phyloP scores from a whole-genome alignment of 1,140 invertebrate genomes.

The Drosophila guanche region DNA sequence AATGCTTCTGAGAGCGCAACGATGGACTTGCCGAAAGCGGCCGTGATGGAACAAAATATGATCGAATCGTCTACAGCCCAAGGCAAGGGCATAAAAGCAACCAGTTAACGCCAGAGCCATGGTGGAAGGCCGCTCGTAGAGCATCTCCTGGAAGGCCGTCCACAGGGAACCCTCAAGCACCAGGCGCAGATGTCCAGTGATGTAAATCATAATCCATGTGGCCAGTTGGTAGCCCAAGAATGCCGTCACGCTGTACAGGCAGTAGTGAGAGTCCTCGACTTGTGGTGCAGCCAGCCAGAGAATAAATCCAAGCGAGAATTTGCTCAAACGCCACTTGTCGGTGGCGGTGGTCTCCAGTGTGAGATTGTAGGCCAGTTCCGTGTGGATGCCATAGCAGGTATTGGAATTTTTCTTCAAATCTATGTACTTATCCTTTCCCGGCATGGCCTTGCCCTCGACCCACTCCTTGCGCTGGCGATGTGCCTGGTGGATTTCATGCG shows the following conservation, averaged over 20 bases:
- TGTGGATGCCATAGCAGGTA: slow-evolving; percentile 17
- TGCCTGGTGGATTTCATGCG: background rate
- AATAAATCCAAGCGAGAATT: background rate
- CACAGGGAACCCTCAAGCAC: background rate
- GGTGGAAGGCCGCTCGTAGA: slow-evolving; percentile 1
- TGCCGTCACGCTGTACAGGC: background rate
- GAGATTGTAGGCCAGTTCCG: background rate
- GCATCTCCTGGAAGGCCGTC: slow-evolving; percentile 5
- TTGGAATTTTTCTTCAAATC: background rate
- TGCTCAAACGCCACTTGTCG: slow-evolving; percentile 9
- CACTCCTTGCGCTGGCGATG: background rate
- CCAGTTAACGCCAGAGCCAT: background rate
- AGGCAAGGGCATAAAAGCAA: background rate
- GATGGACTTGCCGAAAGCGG: background rate
- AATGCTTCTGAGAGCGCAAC: background rate
- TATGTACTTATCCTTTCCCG: background rate
- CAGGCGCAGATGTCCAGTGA: background rate
- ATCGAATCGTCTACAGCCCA: too few relatives aligned
- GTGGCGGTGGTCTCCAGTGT: background rate
- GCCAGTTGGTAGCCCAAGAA: slow-evolving; percentile 18
- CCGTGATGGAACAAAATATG: background rate
- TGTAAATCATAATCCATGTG: background rate
- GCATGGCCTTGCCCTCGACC: slow-evolving; percentile 1
- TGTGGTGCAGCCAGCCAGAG: slow-evolving; percentile 3
- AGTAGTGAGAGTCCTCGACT: background rate